Base-by-base conservation (phyloP, 2,797 vertebrate genomes). In the Hirundo rustica region DNA sequence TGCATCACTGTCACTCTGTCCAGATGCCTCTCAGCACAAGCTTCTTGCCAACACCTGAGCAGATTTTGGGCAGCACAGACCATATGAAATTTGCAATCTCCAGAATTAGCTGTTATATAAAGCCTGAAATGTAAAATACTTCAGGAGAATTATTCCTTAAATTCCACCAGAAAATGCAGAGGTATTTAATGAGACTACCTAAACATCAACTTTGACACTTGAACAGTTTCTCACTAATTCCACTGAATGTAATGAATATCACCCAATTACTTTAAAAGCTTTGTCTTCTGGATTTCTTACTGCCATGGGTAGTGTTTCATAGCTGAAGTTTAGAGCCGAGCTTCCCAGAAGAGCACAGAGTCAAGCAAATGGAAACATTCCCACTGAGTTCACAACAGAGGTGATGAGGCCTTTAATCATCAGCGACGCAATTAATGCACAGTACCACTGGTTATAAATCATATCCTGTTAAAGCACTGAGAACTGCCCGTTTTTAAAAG, bases 231-330 rank as follows among this genome's bases (percentile, higher is more conserved):
- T 65, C 42, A 47, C 34, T 30, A 54, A 75, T 27, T 57, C 67
- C 86, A 84, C 73, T 36, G 60, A 11, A 74, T 64, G 80, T 79
- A 90, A 95, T 11, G 38, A 92, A 10, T 82, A 92, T 44, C 25
- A 1, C 27, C 60, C 42, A 64, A 96, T 71, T 76, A 86, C 83
- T 92, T 79, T 94, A 86, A 95, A 89, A 92, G 85, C 85, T 93
- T 82, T 88, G 71, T 73, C 89, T 82, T 74, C 89, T 85, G 83
- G 16, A 76, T 90, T 94, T 88, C 77, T 67, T 57, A n/a, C 71
- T 76, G 80, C 78, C 36, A 11, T 1, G 34, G 77, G 57, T 71
- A 89, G 34, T 9, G 45, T 81, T 94, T 71, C 64, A 16, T 0
- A 45, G 83, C 27, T 85, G 54, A 67, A 74, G 64, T 67, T 93